A percentile compares a stretch with the other conserved stretches of the same genome.
phyloP scores from a whole-genome alignment of 2,888 invertebrate species.

The Phytoseiulus persimilis region DNA sequence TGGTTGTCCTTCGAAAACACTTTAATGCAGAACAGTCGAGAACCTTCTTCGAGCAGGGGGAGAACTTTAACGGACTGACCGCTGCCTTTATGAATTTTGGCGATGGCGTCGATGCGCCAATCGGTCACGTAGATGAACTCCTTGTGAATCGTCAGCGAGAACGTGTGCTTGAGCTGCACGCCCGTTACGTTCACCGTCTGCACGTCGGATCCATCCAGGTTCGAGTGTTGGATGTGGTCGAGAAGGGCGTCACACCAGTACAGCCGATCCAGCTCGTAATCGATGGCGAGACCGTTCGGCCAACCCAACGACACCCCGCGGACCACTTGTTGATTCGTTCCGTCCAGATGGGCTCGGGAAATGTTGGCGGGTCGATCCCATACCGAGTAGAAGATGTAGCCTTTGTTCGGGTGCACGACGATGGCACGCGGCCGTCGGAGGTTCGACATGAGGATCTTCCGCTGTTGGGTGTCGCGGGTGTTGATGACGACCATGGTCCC shows the following conservation, averaged over 20 bases:
- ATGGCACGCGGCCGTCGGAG: constrained; percentile 88
- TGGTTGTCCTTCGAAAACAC: constrained; percentile 51
- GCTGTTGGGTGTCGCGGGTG: constrained; percentile 71
- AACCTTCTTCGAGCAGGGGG: constrained; percentile 78
- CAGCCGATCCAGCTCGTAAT: constrained; percentile 72
- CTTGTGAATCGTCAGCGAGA: constrained; percentile 75
- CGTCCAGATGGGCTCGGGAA: constrained; percentile 81
- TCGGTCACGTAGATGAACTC: constrained; percentile 94
- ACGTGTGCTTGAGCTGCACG: constrained; percentile 74
- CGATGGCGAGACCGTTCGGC: constrained; percentile 93
- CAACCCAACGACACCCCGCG: constrained; percentile 84
- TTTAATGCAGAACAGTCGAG: constrained; percentile 81
- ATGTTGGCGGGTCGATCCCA: constrained; percentile 95
- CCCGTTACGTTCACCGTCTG: constrained; percentile 68
- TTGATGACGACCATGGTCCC: constrained; percentile 87
- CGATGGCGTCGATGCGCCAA: constrained; percentile 89
- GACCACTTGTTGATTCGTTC: constrained; percentile 74
- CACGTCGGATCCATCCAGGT: constrained; percentile 80
- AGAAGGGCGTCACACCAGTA: constrained; percentile 96
- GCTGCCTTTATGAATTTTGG: constrained; percentile 75
- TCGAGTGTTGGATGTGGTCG: constrained; percentile 89
- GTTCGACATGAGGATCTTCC: constrained; percentile 72
- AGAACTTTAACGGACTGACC: constrained; percentile 78
- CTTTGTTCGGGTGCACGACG: constrained; percentile 89
- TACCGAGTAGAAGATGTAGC: constrained; percentile 87